Evolutionary conservation across 2,888 invertebrate genomes (phyloP).

Genomic region (Horisme vitalbata): DNA sequence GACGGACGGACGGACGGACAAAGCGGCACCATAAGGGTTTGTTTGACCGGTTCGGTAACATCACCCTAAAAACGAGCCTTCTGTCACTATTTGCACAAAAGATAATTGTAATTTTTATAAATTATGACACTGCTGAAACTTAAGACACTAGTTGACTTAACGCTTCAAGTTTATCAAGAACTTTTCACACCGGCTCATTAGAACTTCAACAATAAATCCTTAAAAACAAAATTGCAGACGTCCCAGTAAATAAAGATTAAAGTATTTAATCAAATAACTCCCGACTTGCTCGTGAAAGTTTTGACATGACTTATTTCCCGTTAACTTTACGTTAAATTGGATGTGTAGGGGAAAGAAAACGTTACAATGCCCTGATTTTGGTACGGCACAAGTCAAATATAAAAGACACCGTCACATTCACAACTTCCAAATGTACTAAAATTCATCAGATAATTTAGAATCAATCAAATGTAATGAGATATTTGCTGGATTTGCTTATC

Average conservation of each 20-base stretch:
- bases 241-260: slow-evolving; percentile 77
- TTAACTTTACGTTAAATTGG: slow-evolving; percentile 15
- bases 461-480: too few species aligned
- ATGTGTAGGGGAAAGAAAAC: slow-evolving; percentile 3
- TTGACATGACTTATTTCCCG: slow-evolving; percentile 69
- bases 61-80: too few species aligned
- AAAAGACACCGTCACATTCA: too few species aligned
- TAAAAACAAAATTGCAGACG: slow-evolving; percentile 65
- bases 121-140: slow-evolving; percentile 6
- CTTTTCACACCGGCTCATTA: slow-evolving; percentile 59
- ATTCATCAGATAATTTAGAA: too few species aligned
- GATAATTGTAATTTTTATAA: too few species aligned
- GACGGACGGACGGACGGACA: too few species aligned
- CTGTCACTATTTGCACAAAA: too few species aligned
- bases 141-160: slow-evolving; percentile 19
- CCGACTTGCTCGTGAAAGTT: slow-evolving; percentile 66
- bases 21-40: too few species aligned
- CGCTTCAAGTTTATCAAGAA: slow-evolving; percentile 37
- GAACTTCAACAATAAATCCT: slow-evolving; percentile 71
- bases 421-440: too few species aligned
- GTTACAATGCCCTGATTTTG: neutral
- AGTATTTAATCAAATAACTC: slow-evolving; percentile 73
- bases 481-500: too few species aligned
- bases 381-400: neutral
- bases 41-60: too few species aligned